phyloP scores from a whole-genome alignment of 2,888 invertebrate genomes.

The Drosophila emarginata region DNA sequence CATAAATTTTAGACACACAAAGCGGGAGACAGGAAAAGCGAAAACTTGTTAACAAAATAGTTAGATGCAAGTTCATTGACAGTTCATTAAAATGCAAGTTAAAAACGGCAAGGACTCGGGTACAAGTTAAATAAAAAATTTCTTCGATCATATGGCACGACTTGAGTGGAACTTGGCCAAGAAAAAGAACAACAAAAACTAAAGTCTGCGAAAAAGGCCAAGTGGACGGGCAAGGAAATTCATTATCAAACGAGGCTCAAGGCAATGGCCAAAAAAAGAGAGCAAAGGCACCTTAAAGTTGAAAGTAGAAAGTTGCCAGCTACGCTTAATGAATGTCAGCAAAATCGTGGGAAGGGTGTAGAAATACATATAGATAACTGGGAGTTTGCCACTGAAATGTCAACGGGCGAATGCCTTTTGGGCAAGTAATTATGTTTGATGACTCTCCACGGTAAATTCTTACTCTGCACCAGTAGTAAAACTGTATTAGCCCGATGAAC shows the following conservation, averaged over 20 bases:
- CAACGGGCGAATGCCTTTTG: constrained; percentile 71
- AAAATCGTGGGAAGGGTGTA: not conserved
- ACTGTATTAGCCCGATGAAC: constrained; percentile 36
- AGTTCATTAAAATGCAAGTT: constrained; percentile 41
- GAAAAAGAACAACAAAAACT: constrained; percentile 3
- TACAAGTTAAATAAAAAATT: constrained; percentile 8
- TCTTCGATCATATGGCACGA: constrained; percentile 14
- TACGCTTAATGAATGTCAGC: constrained; percentile 50
- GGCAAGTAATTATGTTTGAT: constrained; percentile 74
- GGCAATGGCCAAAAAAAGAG: constrained; percentile 33
- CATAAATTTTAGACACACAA: constrained; percentile 31
- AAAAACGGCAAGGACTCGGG: not conserved
- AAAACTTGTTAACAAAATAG: constrained; percentile 44
- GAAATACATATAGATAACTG: constrained; percentile 12
- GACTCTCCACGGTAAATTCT: constrained; percentile 46
- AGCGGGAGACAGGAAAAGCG: constrained; percentile 29
- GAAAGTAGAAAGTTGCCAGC: constrained; percentile 30
- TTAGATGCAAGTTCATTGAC: constrained; percentile 37
- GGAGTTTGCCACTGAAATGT: constrained; percentile 54
- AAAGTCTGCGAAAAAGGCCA: constrained; percentile 38
- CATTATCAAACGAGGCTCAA: constrained; percentile 58
- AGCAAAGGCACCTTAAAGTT: constrained; percentile 48
- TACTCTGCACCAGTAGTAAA: constrained; percentile 27
- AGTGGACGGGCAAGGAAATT: constrained; percentile 36
- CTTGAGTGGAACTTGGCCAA: not conserved